Conservation (phyloP, 2,888 invertebrate genomes). For the Tetragonula carbonaria region DNA sequence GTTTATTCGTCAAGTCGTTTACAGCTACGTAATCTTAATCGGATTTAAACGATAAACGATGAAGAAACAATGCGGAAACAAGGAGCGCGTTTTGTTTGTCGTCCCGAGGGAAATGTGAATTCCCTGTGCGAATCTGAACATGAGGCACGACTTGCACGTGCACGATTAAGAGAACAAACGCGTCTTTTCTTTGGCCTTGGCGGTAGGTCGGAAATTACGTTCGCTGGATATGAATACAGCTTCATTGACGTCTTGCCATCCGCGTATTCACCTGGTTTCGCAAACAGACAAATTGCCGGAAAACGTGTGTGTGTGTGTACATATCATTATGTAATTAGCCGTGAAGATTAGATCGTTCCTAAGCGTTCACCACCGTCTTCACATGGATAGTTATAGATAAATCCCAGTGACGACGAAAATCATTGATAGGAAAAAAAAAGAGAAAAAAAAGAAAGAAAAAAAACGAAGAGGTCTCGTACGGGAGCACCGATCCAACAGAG, state of each 20-base stretch:
- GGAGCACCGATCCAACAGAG: not conserved
- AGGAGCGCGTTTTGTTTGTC: not conserved
- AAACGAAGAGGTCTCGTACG: not conserved
- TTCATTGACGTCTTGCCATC: no score
- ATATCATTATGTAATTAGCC: constrained; percentile 2
- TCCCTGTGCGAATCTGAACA: not conserved
- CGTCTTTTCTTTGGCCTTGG: not conserved
- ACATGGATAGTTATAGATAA: constrained; percentile 25
- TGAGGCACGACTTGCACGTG: not conserved
- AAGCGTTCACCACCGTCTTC: not conserved
- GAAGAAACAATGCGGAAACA: not conserved
- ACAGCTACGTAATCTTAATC: not conserved
- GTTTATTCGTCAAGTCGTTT: not conserved
- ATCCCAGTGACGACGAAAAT: not conserved
- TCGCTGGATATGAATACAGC: no score
- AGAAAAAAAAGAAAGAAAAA: not conserved
- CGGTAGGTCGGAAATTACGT: not conserved
- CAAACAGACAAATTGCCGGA: not conserved
- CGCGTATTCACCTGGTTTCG: not conserved
- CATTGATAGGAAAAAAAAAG: not conserved
- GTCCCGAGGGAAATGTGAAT: not conserved
- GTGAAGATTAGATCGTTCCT: not conserved
- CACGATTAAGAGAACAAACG: not conserved
- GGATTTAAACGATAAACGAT: not conserved
- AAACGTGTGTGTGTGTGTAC: not conserved